Percentiles rank a stretch among this genome's conserved stretches.
Conservation (phyloP, 2,888 invertebrate species). For the Linnaemya vulpina region DNA sequence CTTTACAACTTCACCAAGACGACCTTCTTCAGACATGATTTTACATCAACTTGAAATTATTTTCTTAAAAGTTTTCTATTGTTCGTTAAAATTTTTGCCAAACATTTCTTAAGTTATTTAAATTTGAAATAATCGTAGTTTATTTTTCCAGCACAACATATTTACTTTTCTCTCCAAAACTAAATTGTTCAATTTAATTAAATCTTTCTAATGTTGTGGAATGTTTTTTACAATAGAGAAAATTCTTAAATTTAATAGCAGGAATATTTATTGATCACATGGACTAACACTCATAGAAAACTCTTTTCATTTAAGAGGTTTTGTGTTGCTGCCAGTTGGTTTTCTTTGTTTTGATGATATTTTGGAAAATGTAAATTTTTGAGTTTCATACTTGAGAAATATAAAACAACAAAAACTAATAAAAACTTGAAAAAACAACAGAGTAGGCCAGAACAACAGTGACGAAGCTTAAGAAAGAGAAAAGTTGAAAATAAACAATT, state of each 20-base stretch:
- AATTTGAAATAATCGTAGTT: background rate
- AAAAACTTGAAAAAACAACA: too few species aligned
- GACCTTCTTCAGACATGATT: too few species aligned
- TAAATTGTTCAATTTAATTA: slow-evolving; percentile 45
- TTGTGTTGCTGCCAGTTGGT: background rate
- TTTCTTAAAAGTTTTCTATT: too few species aligned
- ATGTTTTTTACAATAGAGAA: background rate
- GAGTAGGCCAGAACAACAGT: too few species aligned
- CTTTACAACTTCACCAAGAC: too few species aligned
- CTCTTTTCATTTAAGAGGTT: background rate
- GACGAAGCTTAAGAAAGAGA: too few species aligned
- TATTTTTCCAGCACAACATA: background rate
- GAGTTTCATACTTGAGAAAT: slow-evolving; percentile 29
- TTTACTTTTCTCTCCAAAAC: background rate
- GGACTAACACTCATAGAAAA: slow-evolving; percentile 8
- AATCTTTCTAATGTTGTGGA: background rate
- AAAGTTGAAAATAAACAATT: too few species aligned
- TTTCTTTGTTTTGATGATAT: slow-evolving; percentile 21
- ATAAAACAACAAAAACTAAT: background rate
- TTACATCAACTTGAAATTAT: background rate
- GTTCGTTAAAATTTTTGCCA: background rate
- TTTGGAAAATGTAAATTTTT: slow-evolving; percentile 44
- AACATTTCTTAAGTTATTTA: background rate
- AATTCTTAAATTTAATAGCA: slow-evolving; percentile 52
- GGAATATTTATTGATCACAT: slow-evolving; percentile 40